phyloP scores from a whole-genome alignment of 2,797 vertebrate species.

The Stomatorhinus walkeri region DNA sequence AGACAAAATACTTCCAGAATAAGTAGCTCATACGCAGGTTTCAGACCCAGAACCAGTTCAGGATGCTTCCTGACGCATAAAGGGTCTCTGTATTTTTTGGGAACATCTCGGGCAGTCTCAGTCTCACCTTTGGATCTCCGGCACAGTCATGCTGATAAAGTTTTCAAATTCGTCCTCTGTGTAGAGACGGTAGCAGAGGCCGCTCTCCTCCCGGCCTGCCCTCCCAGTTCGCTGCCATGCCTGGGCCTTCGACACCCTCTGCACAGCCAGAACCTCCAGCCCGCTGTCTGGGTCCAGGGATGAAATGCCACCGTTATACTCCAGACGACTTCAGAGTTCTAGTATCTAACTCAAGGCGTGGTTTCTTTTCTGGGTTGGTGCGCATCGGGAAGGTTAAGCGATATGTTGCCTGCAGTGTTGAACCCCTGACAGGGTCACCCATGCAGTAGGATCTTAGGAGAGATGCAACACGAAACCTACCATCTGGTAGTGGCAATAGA shows the following conservation, averaged over 20 bases:
- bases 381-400: not conserved
- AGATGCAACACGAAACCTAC: not conserved
- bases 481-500: not conserved
- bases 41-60: not conserved
- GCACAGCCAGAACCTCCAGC: slow-evolving; percentile 86
- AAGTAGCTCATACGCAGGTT: not conserved
- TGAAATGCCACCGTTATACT: not conserved
- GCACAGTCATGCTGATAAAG: slow-evolving; percentile 78
- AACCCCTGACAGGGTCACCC: not conserved
- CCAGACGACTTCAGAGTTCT: not conserved
- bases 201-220: slow-evolving; percentile 81
- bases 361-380: not conserved
- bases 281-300: slow-evolving; percentile 66
- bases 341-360: not conserved
- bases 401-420: not conserved
- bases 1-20: not conserved
- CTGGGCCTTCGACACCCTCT: slow-evolving; percentile 90
- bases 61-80: not conserved
- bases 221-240: slow-evolving; percentile 91
- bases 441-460: not conserved
- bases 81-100: not conserved
- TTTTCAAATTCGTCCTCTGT: slow-evolving; percentile 87
- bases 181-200: slow-evolving; percentile 86
- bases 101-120: not conserved
- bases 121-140: slow-evolving; percentile 89